Conservation (phyloP, 1,140 invertebrate genomes). For the Plutomurus gul region DNA sequence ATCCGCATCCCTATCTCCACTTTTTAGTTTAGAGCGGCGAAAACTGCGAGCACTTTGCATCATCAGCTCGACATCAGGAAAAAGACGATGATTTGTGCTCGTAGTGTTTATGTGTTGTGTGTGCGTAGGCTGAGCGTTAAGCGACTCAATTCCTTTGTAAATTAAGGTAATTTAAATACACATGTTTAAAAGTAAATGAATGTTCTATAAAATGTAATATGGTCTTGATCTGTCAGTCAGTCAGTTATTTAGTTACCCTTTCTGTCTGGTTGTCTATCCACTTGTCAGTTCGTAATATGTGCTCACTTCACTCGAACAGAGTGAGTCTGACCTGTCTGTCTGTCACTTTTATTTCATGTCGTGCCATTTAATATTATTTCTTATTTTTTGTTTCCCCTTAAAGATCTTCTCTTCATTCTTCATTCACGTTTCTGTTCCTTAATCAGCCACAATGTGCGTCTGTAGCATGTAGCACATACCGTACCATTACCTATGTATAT, state of each 20-base stretch:
- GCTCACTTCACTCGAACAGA: background rate
- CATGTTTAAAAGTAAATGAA: slow-evolving; percentile 34
- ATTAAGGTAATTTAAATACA: slow-evolving; percentile 29
- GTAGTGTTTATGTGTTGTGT: background rate
- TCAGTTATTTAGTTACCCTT: slow-evolving; percentile 32
- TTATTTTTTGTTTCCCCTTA: slow-evolving; percentile 1
- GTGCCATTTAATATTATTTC: slow-evolving; percentile 27
- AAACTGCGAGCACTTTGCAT: background rate
- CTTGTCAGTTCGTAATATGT: slow-evolving; percentile 23
- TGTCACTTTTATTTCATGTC: slow-evolving; percentile 31
- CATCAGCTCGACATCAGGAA: background rate
- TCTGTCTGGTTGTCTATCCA: slow-evolving; percentile 25
- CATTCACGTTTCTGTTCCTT: background rate
- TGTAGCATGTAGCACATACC: too few species aligned
- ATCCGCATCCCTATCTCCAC: background rate
- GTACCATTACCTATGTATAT: too few species aligned
- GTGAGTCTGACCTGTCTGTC: slow-evolving; percentile 35
- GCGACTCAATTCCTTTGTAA: slow-evolving; percentile 4
- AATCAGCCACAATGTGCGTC: background rate
- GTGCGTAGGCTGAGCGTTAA: background rate
- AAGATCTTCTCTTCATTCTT: background rate
- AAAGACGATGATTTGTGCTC: background rate
- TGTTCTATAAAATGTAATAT: slow-evolving; percentile 34
- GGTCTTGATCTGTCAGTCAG: slow-evolving; percentile 35
- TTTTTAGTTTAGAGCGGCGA: background rate